Conservation (phyloP, 2,888 invertebrate genomes). For the Lasioglossum morio region DNA sequence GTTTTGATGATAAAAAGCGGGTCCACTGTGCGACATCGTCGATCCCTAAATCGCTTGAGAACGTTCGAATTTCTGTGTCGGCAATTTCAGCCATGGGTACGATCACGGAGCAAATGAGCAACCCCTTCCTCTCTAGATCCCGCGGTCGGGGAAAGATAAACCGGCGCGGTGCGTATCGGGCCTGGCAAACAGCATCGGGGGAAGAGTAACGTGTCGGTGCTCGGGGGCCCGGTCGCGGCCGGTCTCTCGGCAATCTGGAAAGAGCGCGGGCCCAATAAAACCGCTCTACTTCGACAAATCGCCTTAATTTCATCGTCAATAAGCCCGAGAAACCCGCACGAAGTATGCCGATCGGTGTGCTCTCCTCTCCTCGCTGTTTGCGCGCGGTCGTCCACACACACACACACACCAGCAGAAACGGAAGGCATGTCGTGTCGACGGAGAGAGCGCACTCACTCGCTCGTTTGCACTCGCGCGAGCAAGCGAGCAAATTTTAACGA, state of each 20-base stretch:
- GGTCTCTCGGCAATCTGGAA: constrained; percentile 41
- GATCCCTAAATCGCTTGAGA: neutral
- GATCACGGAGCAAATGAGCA: neutral
- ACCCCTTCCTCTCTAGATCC: neutral
- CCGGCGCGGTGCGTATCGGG: neutral
- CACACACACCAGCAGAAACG: constrained; percentile 6
- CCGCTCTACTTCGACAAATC: constrained; percentile 49
- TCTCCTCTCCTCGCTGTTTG: neutral
- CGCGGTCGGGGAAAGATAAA: neutral
- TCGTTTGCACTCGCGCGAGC: neutral
- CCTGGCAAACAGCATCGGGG: neutral
- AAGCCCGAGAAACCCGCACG: constrained; percentile 47
- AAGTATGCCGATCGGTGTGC: constrained; percentile 46
- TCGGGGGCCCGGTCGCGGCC: neutral
- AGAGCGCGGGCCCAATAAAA: constrained; percentile 49
- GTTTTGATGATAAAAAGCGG: too few relatives aligned
- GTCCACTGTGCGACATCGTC: too few relatives aligned
- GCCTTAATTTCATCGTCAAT: constrained; percentile 61
- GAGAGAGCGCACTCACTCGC: neutral
- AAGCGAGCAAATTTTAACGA: constrained; percentile 46
- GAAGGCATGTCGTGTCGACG: constrained; percentile 42
- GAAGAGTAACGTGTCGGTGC: neutral
- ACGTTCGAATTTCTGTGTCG: neutral
- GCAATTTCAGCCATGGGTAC: neutral
- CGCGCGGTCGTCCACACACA: neutral